phyloP scores from a whole-genome alignment of 2,113 vertebrate genomes.

The Lepidothrix coronata region DNA sequence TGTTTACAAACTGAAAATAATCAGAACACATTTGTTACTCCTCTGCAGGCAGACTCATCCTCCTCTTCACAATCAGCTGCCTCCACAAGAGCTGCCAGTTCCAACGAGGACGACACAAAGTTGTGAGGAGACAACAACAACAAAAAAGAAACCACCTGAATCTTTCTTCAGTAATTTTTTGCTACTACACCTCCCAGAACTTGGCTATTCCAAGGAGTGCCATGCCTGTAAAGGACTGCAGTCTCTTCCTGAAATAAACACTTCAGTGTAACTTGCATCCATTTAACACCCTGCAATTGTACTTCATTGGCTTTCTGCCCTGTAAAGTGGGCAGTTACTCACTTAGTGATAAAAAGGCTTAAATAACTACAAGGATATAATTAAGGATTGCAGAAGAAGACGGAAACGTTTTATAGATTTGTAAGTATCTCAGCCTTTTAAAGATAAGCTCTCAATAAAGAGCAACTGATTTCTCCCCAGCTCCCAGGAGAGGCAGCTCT shows the following conservation, averaged over 20 bases:
- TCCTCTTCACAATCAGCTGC: constrained; percentile 68
- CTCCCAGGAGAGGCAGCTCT: background rate
- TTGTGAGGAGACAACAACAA: constrained; percentile 48
- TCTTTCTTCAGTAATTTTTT: background rate
- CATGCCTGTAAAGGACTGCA: background rate
- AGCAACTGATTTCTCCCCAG: constrained; percentile 6
- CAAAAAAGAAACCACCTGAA: background rate
- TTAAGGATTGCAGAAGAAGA: background rate
- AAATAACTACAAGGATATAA: background rate
- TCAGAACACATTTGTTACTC: background rate
- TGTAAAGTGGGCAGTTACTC: background rate
- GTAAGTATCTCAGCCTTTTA: background rate
- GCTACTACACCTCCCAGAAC: background rate
- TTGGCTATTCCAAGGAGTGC: background rate
- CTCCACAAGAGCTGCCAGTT: constrained; percentile 1
- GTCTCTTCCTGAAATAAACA: background rate
- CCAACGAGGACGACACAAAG: constrained; percentile 58
- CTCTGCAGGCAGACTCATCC: constrained; percentile 61
- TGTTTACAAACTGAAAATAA: constrained; percentile 27
- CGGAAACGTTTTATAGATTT: background rate
- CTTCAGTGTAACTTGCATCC: background rate
- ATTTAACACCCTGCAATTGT: background rate
- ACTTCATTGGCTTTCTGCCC: background rate
- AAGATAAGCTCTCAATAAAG: constrained; percentile 3
- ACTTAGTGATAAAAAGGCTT: background rate